Evolutionary conservation across 2,888 invertebrate species (phyloP), one percentile per base, ranked within the genome.

Genomic region (Adelognathus sp.): DNA sequence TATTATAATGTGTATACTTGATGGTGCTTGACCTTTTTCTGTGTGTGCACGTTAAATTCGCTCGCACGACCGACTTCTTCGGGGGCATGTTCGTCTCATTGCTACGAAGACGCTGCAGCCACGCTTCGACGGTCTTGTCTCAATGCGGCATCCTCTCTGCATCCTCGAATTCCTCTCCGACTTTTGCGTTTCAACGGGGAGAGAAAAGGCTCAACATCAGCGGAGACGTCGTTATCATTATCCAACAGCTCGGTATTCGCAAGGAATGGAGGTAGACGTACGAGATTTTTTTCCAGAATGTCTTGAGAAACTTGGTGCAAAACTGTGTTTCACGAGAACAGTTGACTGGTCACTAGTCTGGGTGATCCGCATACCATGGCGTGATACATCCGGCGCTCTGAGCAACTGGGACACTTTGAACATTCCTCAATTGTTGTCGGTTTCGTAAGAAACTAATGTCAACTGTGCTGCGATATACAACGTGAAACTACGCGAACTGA

Each of bases 131-230:
- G 58, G 58, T 33, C 36, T 58, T 33, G 58, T 58, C 58, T 58
- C 36, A 58, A 58, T 58, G 58, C 58, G 58, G 58, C 58, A 33
- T 58, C 58, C 58, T 36, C 21, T 36, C 33, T 58, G 58, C 33
- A 36, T 58, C 58, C 58, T 58, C 36, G 58, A 58, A 18, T 58
- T 33, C 16, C 58, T 58, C n/a, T 36, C 33, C 36, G 58, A 58
- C 33, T 58, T 21, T 58, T 36, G 33, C 21, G 3, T 7, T 33
- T 18, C 18, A 60, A 71, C n/a, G 61, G 60, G 61, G 60, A 41
- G 70, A 5, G 58, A 33, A 7, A 58, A n/a, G 24, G 70, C 24
- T 7, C n/a, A 21, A 6, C 16, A 31, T 9, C 36, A 21, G n/a
- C 58, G 36, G 11, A 33, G 18, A 58, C 58, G 58, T 18, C 21